Percentiles rank a stretch among this genome's conserved stretches.
Evolutionary conservation across 2,888 invertebrate genomes (phyloP).

Genomic region (Synergus japonicus): DNA sequence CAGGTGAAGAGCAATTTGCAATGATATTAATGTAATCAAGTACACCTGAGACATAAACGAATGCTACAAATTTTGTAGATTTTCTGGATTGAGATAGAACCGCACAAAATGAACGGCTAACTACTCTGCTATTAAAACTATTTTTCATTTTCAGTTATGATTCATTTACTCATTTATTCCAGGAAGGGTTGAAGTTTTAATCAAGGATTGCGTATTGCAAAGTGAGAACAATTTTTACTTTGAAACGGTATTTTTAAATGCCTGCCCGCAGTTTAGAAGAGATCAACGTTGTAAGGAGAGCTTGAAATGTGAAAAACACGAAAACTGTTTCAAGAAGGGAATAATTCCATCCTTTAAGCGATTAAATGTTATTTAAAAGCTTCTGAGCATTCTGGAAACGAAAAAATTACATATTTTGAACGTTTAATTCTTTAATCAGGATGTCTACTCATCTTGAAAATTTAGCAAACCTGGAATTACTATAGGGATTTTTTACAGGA

Average conservation of each 20-base stretch:
- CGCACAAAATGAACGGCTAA: neutral
- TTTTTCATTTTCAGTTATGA: constrained; percentile 15
- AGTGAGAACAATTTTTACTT: neutral
- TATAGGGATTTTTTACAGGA: too few species aligned
- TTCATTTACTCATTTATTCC: neutral
- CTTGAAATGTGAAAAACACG: too few species aligned
- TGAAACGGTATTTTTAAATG: neutral
- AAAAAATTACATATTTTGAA: too few species aligned
- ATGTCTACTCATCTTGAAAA: too few species aligned
- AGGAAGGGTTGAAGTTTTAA: too few species aligned
- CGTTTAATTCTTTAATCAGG: too few species aligned
- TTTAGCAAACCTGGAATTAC: too few species aligned
- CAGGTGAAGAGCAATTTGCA: neutral
- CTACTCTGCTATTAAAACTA: constrained; percentile 3
- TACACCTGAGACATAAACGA: neutral
- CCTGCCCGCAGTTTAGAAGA: neutral
- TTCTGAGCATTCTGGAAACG: too few species aligned
- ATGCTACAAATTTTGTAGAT: neutral
- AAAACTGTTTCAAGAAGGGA: neutral
- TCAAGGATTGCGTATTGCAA: neutral
- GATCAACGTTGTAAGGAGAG: too few species aligned
- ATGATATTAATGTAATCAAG: neutral
- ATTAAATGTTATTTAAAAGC: neutral
- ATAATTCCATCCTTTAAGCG: neutral
- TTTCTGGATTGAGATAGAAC: neutral